A percentile compares a stretch with the other conserved stretches of the same genome.
Conservation (phyloP, 2,797 vertebrate genomes). For the Melanotaenia pygmaea region DNA sequence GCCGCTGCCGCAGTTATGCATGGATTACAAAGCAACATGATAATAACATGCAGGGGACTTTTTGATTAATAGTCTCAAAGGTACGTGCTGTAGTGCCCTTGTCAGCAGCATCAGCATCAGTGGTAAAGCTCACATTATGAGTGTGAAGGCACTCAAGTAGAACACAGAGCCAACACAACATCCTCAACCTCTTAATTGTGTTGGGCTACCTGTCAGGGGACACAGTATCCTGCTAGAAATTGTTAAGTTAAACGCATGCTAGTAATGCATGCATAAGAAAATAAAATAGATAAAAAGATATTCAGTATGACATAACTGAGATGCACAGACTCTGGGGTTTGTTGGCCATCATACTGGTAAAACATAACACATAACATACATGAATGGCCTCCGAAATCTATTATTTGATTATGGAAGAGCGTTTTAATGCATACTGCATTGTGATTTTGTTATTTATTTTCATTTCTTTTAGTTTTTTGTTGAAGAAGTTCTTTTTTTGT, state of each 20-base stretch:
- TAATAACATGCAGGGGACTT: slow-evolving; percentile 36
- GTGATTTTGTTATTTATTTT: slow-evolving; percentile 48
- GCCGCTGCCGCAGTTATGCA: slow-evolving; percentile 55
- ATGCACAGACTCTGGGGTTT: slow-evolving; percentile 60
- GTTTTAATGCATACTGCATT: slow-evolving; percentile 81
- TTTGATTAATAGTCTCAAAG: slow-evolving; percentile 34
- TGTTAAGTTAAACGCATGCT: slow-evolving; percentile 73
- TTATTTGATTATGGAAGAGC: slow-evolving; percentile 54
- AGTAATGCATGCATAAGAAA: slow-evolving; percentile 70
- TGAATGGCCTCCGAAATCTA: slow-evolving; percentile 53
- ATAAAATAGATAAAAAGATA: slow-evolving; percentile 53
- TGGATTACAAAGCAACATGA: slow-evolving; percentile 57
- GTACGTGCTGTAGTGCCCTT: slow-evolving; percentile 22
- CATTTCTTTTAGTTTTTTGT: slow-evolving; percentile 29
- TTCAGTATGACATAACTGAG: slow-evolving; percentile 58
- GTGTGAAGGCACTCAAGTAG: slow-evolving; percentile 37
- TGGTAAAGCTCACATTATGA: slow-evolving; percentile 26
- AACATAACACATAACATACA: slow-evolving; percentile 62
- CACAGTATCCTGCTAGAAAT: slow-evolving; percentile 56
- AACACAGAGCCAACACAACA: slow-evolving; percentile 40
- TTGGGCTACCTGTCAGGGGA: slow-evolving; percentile 62
- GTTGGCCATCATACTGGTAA: slow-evolving; percentile 51
- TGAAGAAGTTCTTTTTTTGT: not conserved
- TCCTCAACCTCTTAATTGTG: slow-evolving; percentile 31
- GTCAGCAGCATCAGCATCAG: slow-evolving; percentile 27